Percentiles rank a stretch among this genome's conserved stretches.
Evolutionary conservation across 2,797 vertebrate genomes (phyloP).

Genomic region (Tinamus major): DNA sequence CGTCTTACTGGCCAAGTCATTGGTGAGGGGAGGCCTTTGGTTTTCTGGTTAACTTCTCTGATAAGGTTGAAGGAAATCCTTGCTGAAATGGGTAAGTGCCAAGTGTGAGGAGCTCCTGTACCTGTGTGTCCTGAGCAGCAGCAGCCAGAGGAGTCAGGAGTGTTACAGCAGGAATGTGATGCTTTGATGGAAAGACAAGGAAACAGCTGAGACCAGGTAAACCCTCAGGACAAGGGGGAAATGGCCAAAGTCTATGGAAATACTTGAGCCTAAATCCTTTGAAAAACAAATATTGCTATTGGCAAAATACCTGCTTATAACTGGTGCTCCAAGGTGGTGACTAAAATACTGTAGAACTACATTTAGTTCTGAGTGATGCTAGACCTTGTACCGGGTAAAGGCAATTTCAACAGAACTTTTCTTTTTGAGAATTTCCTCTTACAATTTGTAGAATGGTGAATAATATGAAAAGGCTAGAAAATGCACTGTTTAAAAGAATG

Average conservation of each 20-base stretch:
- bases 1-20: neutral
- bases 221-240: conserved; percentile 23
- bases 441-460: neutral
- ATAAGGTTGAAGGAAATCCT: neutral
- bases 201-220: conserved; percentile 71
- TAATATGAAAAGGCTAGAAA: neutral
- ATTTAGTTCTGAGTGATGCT: neutral
- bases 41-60: neutral
- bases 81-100: neutral
- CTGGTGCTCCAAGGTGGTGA: neutral
- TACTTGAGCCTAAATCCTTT: neutral
- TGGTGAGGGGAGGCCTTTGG: neutral
- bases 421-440: neutral
- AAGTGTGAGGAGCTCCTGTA: neutral
- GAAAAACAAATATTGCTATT: conserved; percentile 61
- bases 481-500: neutral
- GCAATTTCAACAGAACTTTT: neutral
- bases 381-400: neutral
- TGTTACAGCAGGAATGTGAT: conserved; percentile 39
- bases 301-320: conserved; percentile 19
- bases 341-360: neutral
- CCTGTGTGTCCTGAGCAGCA: neutral
- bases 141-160: neutral
- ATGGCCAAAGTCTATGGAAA: conserved; percentile 19
- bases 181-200: conserved; percentile 59